These are phyloP conservation scores for Acanthaster planci DNA, from an alignment of 35 echinoderm and acorn worm genomes.

Conservation along the genomic window DNA sequence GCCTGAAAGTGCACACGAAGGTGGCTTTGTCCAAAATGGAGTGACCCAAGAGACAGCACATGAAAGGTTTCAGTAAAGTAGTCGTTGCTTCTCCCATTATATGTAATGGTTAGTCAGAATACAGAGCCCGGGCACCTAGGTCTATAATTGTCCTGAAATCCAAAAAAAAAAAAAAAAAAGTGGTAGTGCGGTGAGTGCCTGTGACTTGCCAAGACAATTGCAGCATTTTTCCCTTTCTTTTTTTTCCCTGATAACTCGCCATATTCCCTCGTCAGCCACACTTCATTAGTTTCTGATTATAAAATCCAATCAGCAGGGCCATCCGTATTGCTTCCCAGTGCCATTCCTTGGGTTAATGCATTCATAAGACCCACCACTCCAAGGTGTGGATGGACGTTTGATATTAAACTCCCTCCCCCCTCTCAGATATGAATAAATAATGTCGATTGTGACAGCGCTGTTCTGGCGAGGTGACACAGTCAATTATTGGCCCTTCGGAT, in stretches of 20 bases:
- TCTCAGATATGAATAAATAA: conserved; percentile 27
- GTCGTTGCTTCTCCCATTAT: no score
- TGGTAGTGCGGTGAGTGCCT: neutral
- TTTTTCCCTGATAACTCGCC: neutral
- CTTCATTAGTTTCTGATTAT: conserved; percentile 27
- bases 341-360: neutral
- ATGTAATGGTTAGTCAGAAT: no score
- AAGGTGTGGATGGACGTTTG: conserved; percentile 7
- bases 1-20: no score
- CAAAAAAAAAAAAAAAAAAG: neutral
- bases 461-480: neutral
- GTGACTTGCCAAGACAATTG: neutral
- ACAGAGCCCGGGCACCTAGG: no score
- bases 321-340: neutral
- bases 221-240: neutral
- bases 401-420: neutral
- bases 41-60: no score
- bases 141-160: neutral
- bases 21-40: no score
- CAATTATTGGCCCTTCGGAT: neutral
- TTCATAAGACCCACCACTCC: neutral
- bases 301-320: conserved; percentile 7
- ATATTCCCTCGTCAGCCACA: conserved; percentile 4
- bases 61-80: no score
- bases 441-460: neutral